These are phyloP conservation scores for Resseliella maxima DNA, from an alignment of 2,888 invertebrate species.

Conservation along the genomic window DNA sequence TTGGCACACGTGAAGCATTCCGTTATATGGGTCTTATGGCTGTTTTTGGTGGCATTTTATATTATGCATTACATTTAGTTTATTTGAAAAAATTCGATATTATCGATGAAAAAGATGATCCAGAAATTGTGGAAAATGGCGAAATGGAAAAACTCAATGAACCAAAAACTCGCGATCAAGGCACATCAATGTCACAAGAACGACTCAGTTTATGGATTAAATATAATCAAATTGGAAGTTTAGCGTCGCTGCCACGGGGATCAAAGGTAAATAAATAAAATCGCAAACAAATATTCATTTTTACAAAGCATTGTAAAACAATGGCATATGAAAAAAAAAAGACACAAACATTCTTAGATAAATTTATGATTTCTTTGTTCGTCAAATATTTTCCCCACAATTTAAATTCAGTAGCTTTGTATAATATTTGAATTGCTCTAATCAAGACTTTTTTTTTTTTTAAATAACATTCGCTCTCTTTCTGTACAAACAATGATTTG, in stretches of 20 bases:
- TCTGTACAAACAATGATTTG: not conserved
- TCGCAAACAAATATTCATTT: too few species aligned
- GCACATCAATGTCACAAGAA: constrained; percentile 78
- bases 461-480: not conserved
- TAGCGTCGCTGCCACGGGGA: constrained; percentile 77
- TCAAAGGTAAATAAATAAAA: constrained; percentile 69
- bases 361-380: too few species aligned
- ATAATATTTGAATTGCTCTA: too few species aligned
- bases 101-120: constrained; percentile 64
- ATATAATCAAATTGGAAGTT: constrained; percentile 80
- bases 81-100: constrained; percentile 76
- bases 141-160: constrained; percentile 76
- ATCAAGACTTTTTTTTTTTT: not conserved
- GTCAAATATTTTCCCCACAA: not conserved
- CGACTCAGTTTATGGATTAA: constrained; percentile 79
- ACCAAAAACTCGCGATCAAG: constrained; percentile 75
- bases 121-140: constrained; percentile 69
- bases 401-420: not conserved
- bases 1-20: constrained; percentile 82
- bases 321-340: too few species aligned
- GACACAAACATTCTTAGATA: too few species aligned
- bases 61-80: constrained; percentile 77
- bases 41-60: constrained; percentile 77
- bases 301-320: too few species aligned
- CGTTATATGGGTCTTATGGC: constrained; percentile 82